A percentile compares a stretch with the other conserved stretches of the same genome.
phyloP scores from a whole-genome alignment of 1,140 invertebrate genomes.

The Drosophila paulistorum region DNA sequence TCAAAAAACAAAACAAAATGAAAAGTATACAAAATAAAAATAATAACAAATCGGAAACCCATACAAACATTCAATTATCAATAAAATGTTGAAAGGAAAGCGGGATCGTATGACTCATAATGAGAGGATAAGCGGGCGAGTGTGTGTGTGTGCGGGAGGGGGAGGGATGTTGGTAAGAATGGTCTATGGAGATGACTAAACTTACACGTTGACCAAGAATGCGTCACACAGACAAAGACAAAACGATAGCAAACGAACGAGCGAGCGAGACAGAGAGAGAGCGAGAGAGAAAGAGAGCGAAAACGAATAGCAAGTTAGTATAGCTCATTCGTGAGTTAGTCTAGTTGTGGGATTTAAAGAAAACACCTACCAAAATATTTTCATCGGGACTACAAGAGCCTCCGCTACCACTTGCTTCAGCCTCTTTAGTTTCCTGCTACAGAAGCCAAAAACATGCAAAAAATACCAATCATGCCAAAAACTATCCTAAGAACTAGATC shows the following conservation, averaged over 20 bases:
- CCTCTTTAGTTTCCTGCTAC: slow-evolving; percentile 56
- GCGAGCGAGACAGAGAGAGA: background rate
- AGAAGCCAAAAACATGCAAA: slow-evolving; percentile 59
- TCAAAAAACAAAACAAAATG: slow-evolving; percentile 49
- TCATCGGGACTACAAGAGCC: slow-evolving; percentile 85
- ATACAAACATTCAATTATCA: slow-evolving; percentile 18
- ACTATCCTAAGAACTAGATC: background rate
- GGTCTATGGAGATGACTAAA: slow-evolving; percentile 36
- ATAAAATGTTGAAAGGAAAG: slow-evolving; percentile 23
- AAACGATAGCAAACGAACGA: background rate
- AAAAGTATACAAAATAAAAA: slow-evolving; percentile 36
- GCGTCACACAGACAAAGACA: slow-evolving; percentile 38
- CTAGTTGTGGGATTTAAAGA: slow-evolving; percentile 12
- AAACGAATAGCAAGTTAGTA: slow-evolving; percentile 67
- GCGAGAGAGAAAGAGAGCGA: slow-evolving; percentile 16
- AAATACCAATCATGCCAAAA: slow-evolving; percentile 43
- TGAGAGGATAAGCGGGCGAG: too few relatives aligned
- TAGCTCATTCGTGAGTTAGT: slow-evolving; percentile 17
- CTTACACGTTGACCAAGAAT: slow-evolving; percentile 57
- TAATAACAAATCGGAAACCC: slow-evolving; percentile 23
- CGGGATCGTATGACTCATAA: slow-evolving; percentile 51
- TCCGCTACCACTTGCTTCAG: slow-evolving; percentile 25
- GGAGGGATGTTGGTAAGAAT: background rate
- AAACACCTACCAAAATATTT: slow-evolving; percentile 84
- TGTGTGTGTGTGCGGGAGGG: background rate